Conservation (phyloP, 1,140 invertebrate species). For the Drosophila ironensis region DNA sequence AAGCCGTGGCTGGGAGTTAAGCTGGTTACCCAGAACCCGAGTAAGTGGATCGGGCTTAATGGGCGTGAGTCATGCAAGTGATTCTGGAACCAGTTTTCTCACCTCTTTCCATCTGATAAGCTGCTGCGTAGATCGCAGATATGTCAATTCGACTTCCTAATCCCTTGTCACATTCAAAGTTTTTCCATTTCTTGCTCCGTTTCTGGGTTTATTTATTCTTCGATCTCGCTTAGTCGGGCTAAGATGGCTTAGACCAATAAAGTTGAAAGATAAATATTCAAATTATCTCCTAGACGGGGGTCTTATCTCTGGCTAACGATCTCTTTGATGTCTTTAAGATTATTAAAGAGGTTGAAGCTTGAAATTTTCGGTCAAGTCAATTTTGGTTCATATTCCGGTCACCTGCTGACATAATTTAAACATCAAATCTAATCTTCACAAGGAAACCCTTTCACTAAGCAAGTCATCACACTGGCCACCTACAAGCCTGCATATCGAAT, state of each 20-base stretch:
- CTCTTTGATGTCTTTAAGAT: slow-evolving; percentile 27
- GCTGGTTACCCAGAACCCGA: slow-evolving; percentile 25
- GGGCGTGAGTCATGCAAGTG: slow-evolving; percentile 25
- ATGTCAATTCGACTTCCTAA: slow-evolving; percentile 63
- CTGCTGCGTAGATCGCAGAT: slow-evolving; percentile 30
- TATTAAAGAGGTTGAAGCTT: slow-evolving; percentile 5
- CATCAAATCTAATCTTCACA: not conserved
- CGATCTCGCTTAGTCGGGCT: slow-evolving; percentile 5
- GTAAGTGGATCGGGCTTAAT: slow-evolving; percentile 23
- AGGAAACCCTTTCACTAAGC: slow-evolving; percentile 4
- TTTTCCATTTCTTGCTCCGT: slow-evolving; percentile 29
- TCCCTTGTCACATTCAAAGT: slow-evolving; percentile 57
- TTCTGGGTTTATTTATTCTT: too few species aligned
- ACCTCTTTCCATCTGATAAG: slow-evolving; percentile 50
- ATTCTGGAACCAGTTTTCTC: slow-evolving; percentile 36
- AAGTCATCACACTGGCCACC: slow-evolving; percentile 21
- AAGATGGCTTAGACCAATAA: slow-evolving; percentile 9
- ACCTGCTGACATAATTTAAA: slow-evolving; percentile 11
- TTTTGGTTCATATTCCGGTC: not conserved
- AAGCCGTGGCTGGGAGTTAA: slow-evolving; percentile 20
- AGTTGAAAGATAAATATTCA: slow-evolving; percentile 19
- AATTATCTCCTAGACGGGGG: slow-evolving; percentile 7
- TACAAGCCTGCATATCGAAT: slow-evolving; percentile 40
- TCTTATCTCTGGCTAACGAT: slow-evolving; percentile 20
- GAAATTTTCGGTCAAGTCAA: not conserved